Base-by-base conservation (phyloP, 2,888 invertebrate genomes). In the Thera britannica region DNA sequence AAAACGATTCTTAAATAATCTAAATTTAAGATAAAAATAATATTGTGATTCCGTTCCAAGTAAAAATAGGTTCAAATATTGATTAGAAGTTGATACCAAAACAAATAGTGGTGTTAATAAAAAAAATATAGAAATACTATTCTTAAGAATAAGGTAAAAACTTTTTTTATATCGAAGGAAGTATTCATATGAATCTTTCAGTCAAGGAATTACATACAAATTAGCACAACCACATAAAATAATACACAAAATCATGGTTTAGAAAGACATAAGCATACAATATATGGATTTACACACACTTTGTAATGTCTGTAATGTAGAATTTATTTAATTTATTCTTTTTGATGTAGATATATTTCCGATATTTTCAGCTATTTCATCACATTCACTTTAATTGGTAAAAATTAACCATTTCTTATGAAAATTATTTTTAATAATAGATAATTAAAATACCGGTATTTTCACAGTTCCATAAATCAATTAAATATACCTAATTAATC, bases 191-290 rank as follows among this genome's bases (percentile, higher is more conserved):
- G 12, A 52, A 62, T 59, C 58, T 65, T 59, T 70, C 66, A 70
- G 66, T 70, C 63, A 63, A 58, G 46, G 51, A 58, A 52, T 60
- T 51, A 62, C 23, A 65, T 63, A 66, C 58, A 72, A 70, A 67
- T 58, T 61, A 66, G 70, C 70, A 70, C 68, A 70, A 72, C 72
- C 72, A 68, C 61, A 64, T 41, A 56, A 62, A 62, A 62, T 62
- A 67, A 65, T 63, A 68, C 54, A 62, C 11, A 58, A 67, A 48
- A 59, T 11, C 55, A 54, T 52, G 38, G 8, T 58, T 60, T 38
- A 12, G 23, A 58, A 48, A n/a, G 2, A 60, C 5, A 38, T 23
- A 59, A 34, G 34, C 11, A 23, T 23, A 23, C 23, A 23, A 23
- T 23, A 23, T 23, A 23, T 23, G 23, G 23, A 23, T 23, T 23